phyloP scores from a whole-genome alignment of 2,113 vertebrate species.

The Typhlomys cinereus region DNA sequence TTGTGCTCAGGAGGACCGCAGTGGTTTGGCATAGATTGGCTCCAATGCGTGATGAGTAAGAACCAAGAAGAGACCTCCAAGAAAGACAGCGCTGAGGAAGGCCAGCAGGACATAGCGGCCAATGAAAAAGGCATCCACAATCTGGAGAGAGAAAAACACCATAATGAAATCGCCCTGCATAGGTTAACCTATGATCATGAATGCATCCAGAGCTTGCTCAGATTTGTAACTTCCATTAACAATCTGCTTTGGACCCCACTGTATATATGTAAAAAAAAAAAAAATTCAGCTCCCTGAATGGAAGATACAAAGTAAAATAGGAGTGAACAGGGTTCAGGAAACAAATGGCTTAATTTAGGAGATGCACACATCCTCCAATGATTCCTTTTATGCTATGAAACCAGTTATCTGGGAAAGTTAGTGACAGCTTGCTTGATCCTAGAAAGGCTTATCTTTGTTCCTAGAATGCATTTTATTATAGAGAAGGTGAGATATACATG shows the following conservation, averaged over 20 bases:
- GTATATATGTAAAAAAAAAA: not conserved
- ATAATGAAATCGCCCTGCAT: not conserved
- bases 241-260: not conserved
- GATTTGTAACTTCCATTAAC: not conserved
- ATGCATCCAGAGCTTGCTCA: not conserved
- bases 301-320: not conserved
- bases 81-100: constrained; percentile 80
- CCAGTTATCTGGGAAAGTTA: not conserved
- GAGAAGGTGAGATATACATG: constrained; percentile 7
- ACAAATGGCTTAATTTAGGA: constrained; percentile 21
- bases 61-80: constrained; percentile 90
- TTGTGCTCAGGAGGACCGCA: constrained; percentile 75
- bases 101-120: constrained; percentile 92
- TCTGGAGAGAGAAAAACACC: constrained; percentile 80
- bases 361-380: not conserved
- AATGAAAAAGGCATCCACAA: constrained; percentile 93
- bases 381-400: not conserved
- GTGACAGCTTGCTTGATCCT: not conserved
- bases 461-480: not conserved
- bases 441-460: not conserved
- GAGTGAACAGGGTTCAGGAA: not conserved
- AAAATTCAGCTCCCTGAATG: not conserved
- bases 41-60: constrained; percentile 91
- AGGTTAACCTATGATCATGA: not conserved
- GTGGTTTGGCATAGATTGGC: constrained; percentile 90